Evolutionary conservation across 1,140 invertebrate species (phyloP).

Genomic region (Drosophila tropicalis): DNA sequence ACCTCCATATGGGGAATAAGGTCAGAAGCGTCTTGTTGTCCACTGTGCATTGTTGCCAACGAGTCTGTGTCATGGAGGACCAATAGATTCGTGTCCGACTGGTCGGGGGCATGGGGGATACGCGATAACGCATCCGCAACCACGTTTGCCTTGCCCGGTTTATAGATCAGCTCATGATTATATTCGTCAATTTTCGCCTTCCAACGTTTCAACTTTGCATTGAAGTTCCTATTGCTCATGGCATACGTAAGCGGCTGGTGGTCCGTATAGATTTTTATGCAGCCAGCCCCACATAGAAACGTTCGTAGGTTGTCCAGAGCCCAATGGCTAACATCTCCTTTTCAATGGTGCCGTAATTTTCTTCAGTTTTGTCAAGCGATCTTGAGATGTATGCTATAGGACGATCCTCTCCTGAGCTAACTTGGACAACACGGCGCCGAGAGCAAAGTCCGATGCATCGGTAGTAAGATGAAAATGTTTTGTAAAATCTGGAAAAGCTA

Average conservation of each 20-base stretch:
- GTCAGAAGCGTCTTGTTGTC: not conserved
- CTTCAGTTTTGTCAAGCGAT: not conserved
- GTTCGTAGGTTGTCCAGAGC: too few species aligned
- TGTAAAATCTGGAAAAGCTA: constrained; percentile 8
- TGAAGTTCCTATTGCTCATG: too few species aligned
- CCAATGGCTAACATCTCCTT: too few species aligned
- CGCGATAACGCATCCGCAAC: constrained; percentile 10
- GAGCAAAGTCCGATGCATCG: too few species aligned
- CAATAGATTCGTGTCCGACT: too few species aligned
- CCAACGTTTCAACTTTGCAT: too few species aligned
- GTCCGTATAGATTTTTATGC: too few species aligned
- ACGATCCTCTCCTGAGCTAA: not conserved
- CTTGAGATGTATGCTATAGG: constrained; percentile 11
- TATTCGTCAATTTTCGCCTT: too few species aligned
- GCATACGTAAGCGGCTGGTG: too few species aligned
- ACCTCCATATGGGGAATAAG: not conserved
- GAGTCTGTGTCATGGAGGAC: not conserved
- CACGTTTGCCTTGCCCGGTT: not conserved
- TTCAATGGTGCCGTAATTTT: too few species aligned
- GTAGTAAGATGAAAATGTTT: not conserved
- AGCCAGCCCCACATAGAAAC: too few species aligned
- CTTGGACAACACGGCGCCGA: not conserved
- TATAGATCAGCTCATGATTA: too few species aligned
- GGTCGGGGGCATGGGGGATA: not conserved
- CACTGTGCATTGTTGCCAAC: not conserved